Percentiles rank a stretch among this genome's conserved stretches.
These are phyloP conservation scores for Hymenopus coronatus DNA, from an alignment of 2,888 invertebrate species.

Conservation along the genomic window DNA sequence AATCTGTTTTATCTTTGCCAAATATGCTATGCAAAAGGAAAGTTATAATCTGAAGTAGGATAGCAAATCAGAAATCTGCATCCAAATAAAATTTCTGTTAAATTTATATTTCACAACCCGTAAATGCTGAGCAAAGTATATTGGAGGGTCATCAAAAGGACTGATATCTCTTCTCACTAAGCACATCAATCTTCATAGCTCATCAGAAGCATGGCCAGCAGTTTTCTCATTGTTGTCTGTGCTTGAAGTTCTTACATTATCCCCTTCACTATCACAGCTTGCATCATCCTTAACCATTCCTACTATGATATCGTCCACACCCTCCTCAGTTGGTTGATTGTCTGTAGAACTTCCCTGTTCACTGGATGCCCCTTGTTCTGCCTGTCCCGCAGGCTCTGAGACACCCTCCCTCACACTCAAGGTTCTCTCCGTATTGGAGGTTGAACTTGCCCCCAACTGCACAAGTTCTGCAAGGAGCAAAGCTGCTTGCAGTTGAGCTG, in stretches of 20 bases:
- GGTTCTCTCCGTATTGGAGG: neutral
- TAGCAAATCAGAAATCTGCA: neutral
- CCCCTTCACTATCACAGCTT: neutral
- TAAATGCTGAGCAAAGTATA: neutral
- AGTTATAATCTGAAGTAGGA: neutral
- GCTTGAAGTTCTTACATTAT: neutral
- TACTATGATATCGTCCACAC: neutral
- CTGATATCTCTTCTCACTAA: neutral
- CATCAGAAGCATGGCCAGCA: neutral
- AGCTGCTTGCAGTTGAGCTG: constrained; percentile 24
- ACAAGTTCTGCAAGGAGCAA: constrained; percentile 27
- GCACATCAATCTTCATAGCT: neutral
- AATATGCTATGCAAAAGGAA: neutral
- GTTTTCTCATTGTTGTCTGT: neutral
- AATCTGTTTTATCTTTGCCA: neutral
- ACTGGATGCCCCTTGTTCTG: neutral
- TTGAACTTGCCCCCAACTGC: neutral
- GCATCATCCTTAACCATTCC: neutral
- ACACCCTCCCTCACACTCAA: neutral
- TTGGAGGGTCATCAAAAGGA: neutral
- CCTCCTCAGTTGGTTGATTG: neutral
- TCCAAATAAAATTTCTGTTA: neutral
- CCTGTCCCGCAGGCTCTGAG: neutral
- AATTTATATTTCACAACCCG: neutral
- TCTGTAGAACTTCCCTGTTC: neutral